These are phyloP conservation scores for Cetonia aurata DNA, from an alignment of 2,888 invertebrate species.

Conservation along the genomic window DNA sequence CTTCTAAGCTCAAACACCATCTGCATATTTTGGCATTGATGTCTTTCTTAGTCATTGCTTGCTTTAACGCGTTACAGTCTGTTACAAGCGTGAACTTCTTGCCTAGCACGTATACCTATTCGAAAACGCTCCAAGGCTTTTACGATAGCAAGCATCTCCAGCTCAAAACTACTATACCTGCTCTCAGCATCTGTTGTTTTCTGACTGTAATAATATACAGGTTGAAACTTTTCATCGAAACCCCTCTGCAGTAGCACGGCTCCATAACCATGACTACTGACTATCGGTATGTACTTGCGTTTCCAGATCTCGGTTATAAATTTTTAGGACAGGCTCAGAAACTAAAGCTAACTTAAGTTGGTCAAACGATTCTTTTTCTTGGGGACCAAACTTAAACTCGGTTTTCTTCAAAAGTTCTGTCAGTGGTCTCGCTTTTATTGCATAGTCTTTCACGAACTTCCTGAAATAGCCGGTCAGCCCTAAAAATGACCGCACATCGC, in stretches of 20 bases:
- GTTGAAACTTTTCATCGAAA: slow-evolving; percentile 52
- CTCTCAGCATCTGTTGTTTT: slow-evolving; percentile 57
- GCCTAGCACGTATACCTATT: slow-evolving; percentile 56
- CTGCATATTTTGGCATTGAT: slow-evolving; percentile 50
- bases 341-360: slow-evolving; percentile 28
- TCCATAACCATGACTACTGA: slow-evolving; percentile 54
- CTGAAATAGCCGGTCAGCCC: slow-evolving; percentile 20
- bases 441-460: slow-evolving; percentile 14
- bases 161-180: slow-evolving; percentile 58
- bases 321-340: slow-evolving; percentile 33
- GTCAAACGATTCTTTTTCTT: background rate
- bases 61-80: slow-evolving; percentile 49
- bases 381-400: background rate
- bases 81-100: slow-evolving; percentile 50
- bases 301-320: slow-evolving; percentile 25
- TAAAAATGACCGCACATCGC: slow-evolving; percentile 1
- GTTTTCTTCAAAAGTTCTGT: slow-evolving; percentile 7
- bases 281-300: slow-evolving; percentile 56
- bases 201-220: slow-evolving; percentile 57
- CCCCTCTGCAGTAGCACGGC: slow-evolving; percentile 55
- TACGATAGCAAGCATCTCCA: slow-evolving; percentile 60
- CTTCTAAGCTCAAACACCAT: slow-evolving; percentile 54
- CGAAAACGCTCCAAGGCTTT: slow-evolving; percentile 59
- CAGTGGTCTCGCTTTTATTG: slow-evolving; percentile 21
- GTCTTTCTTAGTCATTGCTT: slow-evolving; percentile 34